Evolutionary conservation across 2,797 vertebrate genomes (phyloP).

Genomic region (Rhabdophis nuchalis): DNA sequence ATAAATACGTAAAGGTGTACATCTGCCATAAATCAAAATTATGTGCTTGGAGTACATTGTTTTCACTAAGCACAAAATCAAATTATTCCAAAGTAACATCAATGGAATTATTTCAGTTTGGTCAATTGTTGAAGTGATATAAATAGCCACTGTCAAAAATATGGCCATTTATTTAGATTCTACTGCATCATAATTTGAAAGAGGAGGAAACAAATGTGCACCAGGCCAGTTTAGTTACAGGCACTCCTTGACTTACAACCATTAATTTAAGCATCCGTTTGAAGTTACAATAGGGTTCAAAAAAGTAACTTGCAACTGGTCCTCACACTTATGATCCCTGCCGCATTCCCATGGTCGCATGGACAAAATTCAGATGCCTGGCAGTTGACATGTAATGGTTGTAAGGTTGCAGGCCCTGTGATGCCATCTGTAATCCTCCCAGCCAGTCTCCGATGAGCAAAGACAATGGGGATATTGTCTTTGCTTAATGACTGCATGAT

Average conservation of each 20-base stretch:
- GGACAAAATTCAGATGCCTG: background rate
- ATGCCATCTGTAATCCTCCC: too few relatives aligned
- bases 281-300: background rate
- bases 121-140: background rate
- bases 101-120: background rate
- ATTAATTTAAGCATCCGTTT: background rate
- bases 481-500: too few relatives aligned
- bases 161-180: background rate
- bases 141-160: background rate
- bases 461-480: too few relatives aligned
- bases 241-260: background rate
- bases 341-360: background rate
- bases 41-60: background rate
- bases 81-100: background rate
- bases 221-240: background rate
- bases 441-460: too few relatives aligned
- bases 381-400: too few relatives aligned
- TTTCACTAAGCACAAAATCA: background rate
- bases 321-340: background rate
- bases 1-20: background rate
- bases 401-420: too few relatives aligned
- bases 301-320: background rate
- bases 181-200: background rate
- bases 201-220: background rate
- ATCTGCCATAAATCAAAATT: background rate